Conservation (phyloP, 35 echinoderm and acorn worm genomes). For the Antedon bifida region DNA sequence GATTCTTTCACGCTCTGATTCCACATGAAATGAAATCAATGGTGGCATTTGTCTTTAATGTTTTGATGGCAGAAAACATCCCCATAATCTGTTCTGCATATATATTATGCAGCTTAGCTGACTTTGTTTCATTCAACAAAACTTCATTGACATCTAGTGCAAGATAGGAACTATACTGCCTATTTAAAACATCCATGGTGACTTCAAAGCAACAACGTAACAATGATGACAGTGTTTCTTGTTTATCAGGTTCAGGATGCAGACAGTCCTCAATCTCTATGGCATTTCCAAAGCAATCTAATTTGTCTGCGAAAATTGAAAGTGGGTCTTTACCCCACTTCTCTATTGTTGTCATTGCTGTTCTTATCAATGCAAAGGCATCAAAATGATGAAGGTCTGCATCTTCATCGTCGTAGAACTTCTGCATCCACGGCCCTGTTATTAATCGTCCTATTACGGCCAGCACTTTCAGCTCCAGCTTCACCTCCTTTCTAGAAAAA, state of each 20-base stretch:
- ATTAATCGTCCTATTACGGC: neutral
- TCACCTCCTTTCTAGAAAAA: neutral
- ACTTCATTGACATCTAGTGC: neutral
- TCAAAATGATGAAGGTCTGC: neutral
- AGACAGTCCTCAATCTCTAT: neutral
- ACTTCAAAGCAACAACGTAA: neutral
- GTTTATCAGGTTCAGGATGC: neutral
- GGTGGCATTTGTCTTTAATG: conserved; percentile 4
- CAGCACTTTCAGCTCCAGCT: neutral
- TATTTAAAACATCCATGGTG: conserved; percentile 3
- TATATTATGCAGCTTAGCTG: conserved; percentile 8
- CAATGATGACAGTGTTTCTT: neutral
- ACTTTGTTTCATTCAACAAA: conserved; percentile 6
- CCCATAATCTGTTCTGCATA: conserved; percentile 32
- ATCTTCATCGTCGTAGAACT: neutral
- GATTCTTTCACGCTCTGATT: conserved; percentile 24
- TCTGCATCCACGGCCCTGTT: neutral
- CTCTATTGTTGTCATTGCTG: neutral
- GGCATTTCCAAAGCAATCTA: neutral
- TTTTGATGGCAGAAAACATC: conserved; percentile 24
- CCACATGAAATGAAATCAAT: conserved; percentile 7
- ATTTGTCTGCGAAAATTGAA: neutral
- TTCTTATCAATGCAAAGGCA: neutral
- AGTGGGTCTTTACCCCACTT: neutral
- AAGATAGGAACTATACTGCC: conserved; percentile 12